Evolutionary conservation across 2,888 invertebrate species (phyloP).

Genomic region (Meghimatium bilineatum): DNA sequence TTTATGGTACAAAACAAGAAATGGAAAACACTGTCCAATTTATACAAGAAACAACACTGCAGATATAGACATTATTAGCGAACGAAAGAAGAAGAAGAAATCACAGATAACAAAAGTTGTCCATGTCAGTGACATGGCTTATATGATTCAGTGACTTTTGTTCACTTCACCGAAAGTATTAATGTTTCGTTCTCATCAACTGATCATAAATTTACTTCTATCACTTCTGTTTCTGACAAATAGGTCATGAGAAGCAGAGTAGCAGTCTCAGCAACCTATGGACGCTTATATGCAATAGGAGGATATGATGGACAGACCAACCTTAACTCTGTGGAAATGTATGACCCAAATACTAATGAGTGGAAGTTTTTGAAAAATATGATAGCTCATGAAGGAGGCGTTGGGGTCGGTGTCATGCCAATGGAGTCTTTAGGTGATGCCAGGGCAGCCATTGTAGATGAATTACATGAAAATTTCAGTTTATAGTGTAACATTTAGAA

Average conservation of each 20-base stretch:
- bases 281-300: slow-evolving; percentile 82
- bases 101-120: too few relatives aligned
- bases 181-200: background rate
- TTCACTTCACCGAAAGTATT: background rate
- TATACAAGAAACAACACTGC: too few relatives aligned
- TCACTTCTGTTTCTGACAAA: background rate
- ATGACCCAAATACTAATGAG: slow-evolving; percentile 84
- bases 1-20: too few relatives aligned
- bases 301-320: slow-evolving; percentile 91
- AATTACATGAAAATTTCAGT: background rate
- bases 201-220: too few relatives aligned
- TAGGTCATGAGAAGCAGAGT: slow-evolving; percentile 87
- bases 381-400: slow-evolving; percentile 92
- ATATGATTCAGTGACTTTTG: background rate
- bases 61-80: too few relatives aligned
- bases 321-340: slow-evolving; percentile 89
- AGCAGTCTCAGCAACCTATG: slow-evolving; percentile 89
- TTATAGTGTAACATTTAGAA: too few relatives aligned
- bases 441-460: background rate
- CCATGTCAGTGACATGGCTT: too few relatives aligned
- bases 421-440: slow-evolving; percentile 56
- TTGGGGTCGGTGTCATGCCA: slow-evolving; percentile 90
- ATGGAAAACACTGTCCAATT: too few relatives aligned
- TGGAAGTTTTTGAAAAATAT: slow-evolving; percentile 87
- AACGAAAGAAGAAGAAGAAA: too few relatives aligned